Evolutionary conservation across 1,140 invertebrate genomes (phyloP).

Genomic region (Drosophila insularis): DNA sequence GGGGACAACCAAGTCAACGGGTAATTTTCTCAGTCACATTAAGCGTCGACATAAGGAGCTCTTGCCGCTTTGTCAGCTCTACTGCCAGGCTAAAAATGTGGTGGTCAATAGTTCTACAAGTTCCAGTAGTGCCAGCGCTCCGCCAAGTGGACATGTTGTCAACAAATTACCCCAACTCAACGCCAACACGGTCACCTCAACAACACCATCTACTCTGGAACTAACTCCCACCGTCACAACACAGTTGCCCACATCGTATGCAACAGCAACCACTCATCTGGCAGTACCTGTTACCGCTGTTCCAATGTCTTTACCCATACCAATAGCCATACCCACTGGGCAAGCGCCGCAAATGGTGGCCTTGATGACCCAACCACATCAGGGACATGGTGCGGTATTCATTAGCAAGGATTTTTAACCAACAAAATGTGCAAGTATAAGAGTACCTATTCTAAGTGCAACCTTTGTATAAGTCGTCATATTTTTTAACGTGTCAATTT

Average conservation of each 20-base stretch:
- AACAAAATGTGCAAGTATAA: not conserved
- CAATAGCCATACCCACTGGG: slow-evolving; percentile 46
- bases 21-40: slow-evolving; percentile 77
- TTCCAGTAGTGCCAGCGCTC: not conserved
- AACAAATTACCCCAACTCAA: slow-evolving; percentile 25
- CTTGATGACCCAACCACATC: slow-evolving; percentile 63
- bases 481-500: slow-evolving; percentile 29
- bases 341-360: slow-evolving; percentile 68
- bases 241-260: slow-evolving; percentile 46
- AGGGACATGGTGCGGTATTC: slow-evolving; percentile 52
- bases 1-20: slow-evolving; percentile 75
- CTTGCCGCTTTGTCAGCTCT: slow-evolving; percentile 63
- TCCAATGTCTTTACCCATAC: slow-evolving; percentile 60
- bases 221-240: slow-evolving; percentile 34
- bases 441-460: slow-evolving; percentile 58
- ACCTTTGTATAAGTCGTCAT: slow-evolving; percentile 43
- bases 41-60: slow-evolving; percentile 76
- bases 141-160: not conserved
- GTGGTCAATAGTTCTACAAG: slow-evolving; percentile 2
- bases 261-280: slow-evolving; percentile 10
- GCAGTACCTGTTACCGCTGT: slow-evolving; percentile 41
- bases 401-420: slow-evolving; percentile 67
- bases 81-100: slow-evolving; percentile 71
- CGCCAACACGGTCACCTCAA: slow-evolving; percentile 11
- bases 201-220: slow-evolving; percentile 36